A percentile compares a stretch with the other conserved stretches of the same genome.
phyloP scores from a whole-genome alignment of 2,888 invertebrate genomes.

The Steinernema hermaphroditum region DNA sequence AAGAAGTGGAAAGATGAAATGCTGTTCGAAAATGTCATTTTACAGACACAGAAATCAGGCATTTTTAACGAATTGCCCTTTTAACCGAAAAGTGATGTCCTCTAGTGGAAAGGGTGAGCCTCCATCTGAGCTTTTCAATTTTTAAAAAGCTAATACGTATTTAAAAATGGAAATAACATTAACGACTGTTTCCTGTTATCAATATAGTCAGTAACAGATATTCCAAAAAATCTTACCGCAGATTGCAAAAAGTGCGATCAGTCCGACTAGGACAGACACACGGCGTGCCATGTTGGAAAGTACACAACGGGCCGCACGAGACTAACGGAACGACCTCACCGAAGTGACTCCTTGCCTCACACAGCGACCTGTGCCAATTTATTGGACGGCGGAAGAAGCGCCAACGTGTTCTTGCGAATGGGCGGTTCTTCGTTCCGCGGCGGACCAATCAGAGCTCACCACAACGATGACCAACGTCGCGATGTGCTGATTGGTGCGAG shows the following conservation, averaged over 20 bases:
- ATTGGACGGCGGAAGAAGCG: not conserved
- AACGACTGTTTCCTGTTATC: too few relatives aligned
- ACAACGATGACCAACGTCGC: not conserved
- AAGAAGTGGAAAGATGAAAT: too few relatives aligned
- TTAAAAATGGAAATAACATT: too few relatives aligned
- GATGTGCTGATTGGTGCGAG: not conserved
- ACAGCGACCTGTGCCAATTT: not conserved
- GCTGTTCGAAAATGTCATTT: too few relatives aligned
- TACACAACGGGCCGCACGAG: not conserved
- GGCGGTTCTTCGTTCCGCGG: not conserved
- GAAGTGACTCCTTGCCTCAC: constrained; percentile 11
- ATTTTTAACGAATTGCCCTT: too few relatives aligned
- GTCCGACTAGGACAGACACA: constrained; percentile 34
- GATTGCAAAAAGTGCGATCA: constrained; percentile 41
- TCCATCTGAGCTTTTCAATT: too few relatives aligned
- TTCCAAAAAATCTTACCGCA: constrained; percentile 36
- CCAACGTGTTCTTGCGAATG: constrained; percentile 1
- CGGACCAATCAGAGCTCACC: constrained; percentile 22
- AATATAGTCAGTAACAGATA: not conserved
- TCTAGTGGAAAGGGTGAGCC: too few relatives aligned
- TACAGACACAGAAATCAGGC: too few relatives aligned
- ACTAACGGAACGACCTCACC: not conserved
- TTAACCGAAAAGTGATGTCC: too few relatives aligned
- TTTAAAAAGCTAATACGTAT: too few relatives aligned
- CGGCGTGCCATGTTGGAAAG: constrained; percentile 33